A percentile compares a stretch with the other conserved stretches of the same genome.
phyloP scores from a whole-genome alignment of 1,140 invertebrate genomes.

The Drosophila malerkotliana region DNA sequence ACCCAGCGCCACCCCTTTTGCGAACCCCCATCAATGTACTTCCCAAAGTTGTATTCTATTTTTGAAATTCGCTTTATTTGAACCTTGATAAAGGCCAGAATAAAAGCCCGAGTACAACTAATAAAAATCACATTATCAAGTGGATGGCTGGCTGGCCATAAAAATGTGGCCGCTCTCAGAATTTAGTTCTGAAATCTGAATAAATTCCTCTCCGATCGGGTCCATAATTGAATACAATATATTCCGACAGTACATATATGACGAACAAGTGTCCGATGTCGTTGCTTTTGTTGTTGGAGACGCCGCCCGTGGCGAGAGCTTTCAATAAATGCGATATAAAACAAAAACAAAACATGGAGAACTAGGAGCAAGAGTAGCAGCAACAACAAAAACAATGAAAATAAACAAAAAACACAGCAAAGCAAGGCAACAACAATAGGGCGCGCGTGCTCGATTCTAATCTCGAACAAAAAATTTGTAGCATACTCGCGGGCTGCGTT shows the following conservation, averaged over 20 bases:
- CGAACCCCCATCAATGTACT: not conserved
- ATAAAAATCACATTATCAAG: conserved; percentile 32
- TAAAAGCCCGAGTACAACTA: conserved; percentile 8
- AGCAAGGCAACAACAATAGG: conserved; percentile 6
- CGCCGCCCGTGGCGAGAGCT: conserved; percentile 26
- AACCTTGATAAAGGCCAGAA: conserved; percentile 28
- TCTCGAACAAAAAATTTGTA: conserved; percentile 19
- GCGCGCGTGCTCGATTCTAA: conserved; percentile 31
- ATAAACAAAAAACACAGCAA: conserved; percentile 7
- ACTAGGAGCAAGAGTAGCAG: not conserved
- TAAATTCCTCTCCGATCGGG: conserved; percentile 27
- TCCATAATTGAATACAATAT: conserved; percentile 4
- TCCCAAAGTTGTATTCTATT: conserved; percentile 20
- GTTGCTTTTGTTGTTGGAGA: conserved; percentile 16
- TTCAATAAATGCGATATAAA: conserved; percentile 30
- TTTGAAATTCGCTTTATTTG: conserved; percentile 17
- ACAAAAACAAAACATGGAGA: conserved; percentile 9
- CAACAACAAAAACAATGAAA: conserved; percentile 4
- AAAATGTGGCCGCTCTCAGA: not conserved
- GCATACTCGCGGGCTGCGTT: conserved; percentile 36
- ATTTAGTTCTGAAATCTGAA: not conserved
- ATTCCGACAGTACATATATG: not conserved
- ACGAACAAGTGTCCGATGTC: conserved; percentile 55
- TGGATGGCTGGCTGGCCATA: conserved; percentile 6
- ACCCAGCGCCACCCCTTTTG: no score